phyloP scores from a whole-genome alignment of 1,140 invertebrate species.

The Solenopsis invicta region DNA sequence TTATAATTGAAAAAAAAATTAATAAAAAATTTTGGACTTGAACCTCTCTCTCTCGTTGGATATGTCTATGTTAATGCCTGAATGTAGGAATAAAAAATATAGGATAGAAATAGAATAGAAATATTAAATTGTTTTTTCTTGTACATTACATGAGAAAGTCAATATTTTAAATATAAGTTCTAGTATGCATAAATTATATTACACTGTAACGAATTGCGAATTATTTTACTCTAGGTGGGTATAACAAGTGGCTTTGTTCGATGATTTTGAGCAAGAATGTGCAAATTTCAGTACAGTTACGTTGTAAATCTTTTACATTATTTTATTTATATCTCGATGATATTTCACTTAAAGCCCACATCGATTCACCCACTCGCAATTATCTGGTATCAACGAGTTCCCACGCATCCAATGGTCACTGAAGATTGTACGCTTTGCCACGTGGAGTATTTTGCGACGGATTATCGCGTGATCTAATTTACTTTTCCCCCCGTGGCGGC shows the following conservation, averaged over 20 bases:
- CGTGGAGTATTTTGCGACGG: not conserved
- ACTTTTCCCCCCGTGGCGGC: not conserved
- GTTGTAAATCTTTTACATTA: not conserved
- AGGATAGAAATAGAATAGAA: not conserved
- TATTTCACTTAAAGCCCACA: not conserved
- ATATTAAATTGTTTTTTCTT: not conserved
- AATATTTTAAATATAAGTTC: not conserved
- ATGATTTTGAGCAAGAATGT: not conserved
- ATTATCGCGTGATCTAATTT: conserved; percentile 26
- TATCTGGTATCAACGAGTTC: not conserved
- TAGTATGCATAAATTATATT: no score
- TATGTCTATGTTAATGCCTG: no score
- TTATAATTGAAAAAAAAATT: no score
- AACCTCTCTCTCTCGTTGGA: no score
- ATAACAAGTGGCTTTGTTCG: not conserved
- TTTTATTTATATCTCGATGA: not conserved
- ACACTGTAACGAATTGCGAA: not conserved
- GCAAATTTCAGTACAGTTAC: not conserved
- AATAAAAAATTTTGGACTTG: no score
- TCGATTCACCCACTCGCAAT: not conserved
- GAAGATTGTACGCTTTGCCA: not conserved
- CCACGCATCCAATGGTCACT: not conserved
- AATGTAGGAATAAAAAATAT: not conserved
- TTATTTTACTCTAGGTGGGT: not conserved
- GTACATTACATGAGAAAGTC: not conserved